Percentiles rank a stretch among this genome's conserved stretches.
phyloP scores from a whole-genome alignment of 2,797 vertebrate species.

The Coccyzus lansbergi region DNA sequence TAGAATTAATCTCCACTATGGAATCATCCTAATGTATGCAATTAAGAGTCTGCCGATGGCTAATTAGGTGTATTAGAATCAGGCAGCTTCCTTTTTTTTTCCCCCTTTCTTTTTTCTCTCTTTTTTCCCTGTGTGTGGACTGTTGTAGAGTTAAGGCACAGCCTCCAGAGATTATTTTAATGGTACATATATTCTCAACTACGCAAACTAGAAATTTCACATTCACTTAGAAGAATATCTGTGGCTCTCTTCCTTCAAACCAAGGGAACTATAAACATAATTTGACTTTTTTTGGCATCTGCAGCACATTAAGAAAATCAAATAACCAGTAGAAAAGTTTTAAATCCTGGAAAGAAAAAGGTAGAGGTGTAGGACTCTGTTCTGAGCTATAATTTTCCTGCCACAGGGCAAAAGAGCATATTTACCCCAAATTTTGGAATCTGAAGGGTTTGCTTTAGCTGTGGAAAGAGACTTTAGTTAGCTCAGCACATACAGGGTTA shows the following conservation, averaged over 20 bases:
- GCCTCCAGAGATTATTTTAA: conserved; percentile 57
- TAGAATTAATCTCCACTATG: conserved; percentile 99
- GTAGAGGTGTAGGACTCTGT: neutral
- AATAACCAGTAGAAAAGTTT: neutral
- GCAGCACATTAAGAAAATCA: neutral
- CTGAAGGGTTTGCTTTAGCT: neutral
- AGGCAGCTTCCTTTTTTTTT: conserved; percentile 78
- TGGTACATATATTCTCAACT: neutral
- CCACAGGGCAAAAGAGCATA: neutral
- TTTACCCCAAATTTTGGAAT: neutral
- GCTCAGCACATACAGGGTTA: neutral
- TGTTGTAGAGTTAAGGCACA: conserved; percentile 59
- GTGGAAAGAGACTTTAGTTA: neutral
- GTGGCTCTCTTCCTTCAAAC: neutral
- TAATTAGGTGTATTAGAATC: conserved; percentile 98
- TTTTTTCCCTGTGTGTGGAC: neutral
- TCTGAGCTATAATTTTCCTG: neutral
- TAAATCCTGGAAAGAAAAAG: neutral
- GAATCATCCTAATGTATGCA: conserved; percentile 99
- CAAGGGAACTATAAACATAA: neutral
- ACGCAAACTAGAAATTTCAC: conserved; percentile 22
- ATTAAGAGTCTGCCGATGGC: conserved; percentile 99
- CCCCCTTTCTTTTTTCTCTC: neutral
- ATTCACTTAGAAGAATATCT: neutral
- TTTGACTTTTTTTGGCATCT: conserved; percentile 3